Base-by-base conservation (phyloP, 2,113 vertebrate genomes). In the Sceloporus tristichus region DNA sequence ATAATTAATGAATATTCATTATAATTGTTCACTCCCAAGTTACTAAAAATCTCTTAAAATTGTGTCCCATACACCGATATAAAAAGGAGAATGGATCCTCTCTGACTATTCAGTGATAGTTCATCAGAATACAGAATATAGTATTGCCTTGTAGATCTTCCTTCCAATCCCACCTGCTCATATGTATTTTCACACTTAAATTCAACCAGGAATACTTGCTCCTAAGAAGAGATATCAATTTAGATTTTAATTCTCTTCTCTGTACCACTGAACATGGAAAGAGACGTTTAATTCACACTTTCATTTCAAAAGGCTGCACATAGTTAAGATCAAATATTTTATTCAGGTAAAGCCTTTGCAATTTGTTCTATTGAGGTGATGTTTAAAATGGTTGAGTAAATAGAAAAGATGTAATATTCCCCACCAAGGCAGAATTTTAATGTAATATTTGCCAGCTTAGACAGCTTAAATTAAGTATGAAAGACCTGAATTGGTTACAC, bases 281-380 rank as follows among this genome's bases (percentile, higher is more conserved):
- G 48, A 81, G 34, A 87, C 9, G 21, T 42, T 80, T 73, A 70
- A 73, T 87, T 80, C 53, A 85, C 54, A 81, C 9, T 59, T 80
- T 81, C 34, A 73, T 80, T 87, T 59, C 34, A 73, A 87, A 87
- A 87, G 66, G 78, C 53, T 73, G 40, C 48, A 71, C 71, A 40
- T 87, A 80, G 77, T 80, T 56, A 79, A 71, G 13, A 87, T 42
- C 78, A 73, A 87, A 74, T 87, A 74, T 81, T 78, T 59, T 80
- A 84, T 74, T 56, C 53, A 59, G n/a, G 53, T 79, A 73, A 87
- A 71, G n/a, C 18, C 59, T 80, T 73, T 81, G 48, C 25, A 38
- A 73, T 59, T n/a, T 73, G 34, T 40, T 40, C 19, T 19, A 59
- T n/a, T 80, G 68, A 79, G 65, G 53, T 73, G 66, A 80, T 87